phyloP scores from a whole-genome alignment of 2,797 vertebrate genomes.

The Ptychadena robeensis region DNA sequence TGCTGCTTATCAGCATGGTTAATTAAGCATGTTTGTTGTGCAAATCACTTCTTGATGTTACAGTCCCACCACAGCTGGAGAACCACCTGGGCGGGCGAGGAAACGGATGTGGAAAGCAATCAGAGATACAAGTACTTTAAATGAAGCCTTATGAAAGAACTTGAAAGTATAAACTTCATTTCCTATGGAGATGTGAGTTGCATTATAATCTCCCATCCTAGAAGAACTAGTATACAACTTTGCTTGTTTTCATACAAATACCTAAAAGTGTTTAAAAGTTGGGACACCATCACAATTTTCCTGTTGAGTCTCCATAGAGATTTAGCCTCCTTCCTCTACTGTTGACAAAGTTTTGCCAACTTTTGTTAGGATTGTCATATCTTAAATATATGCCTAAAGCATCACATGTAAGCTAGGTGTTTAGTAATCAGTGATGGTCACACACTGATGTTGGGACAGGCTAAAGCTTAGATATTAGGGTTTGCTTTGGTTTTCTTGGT shows the following conservation, averaged over 20 bases:
- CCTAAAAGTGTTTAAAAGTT: background rate
- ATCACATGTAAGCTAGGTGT: too few relatives aligned
- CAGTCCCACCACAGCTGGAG: conserved; percentile 4
- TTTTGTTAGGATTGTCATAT: too few relatives aligned
- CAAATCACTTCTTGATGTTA: conserved; percentile 7
- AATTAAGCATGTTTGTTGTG: conserved; percentile 2
- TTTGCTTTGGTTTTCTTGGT: too few relatives aligned
- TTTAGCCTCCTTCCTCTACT: too few relatives aligned
- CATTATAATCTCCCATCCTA: background rate
- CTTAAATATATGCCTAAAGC: too few relatives aligned
- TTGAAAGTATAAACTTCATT: background rate
- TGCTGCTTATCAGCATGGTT: background rate
- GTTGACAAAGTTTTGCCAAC: too few relatives aligned
- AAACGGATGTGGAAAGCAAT: conserved; percentile 2
- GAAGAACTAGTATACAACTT: background rate
- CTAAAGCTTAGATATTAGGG: too few relatives aligned
- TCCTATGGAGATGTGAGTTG: background rate
- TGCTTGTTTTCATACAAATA: background rate
- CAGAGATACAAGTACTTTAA: conserved; percentile 4
- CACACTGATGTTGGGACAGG: too few relatives aligned
- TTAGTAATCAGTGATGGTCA: too few relatives aligned
- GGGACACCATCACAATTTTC: too few relatives aligned
- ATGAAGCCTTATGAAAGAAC: conserved; percentile 12
- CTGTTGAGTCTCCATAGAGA: too few relatives aligned
- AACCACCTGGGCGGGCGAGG: background rate